phyloP scores from a whole-genome alignment of 2,797 vertebrate species.

The Tiaroga cobitis region DNA sequence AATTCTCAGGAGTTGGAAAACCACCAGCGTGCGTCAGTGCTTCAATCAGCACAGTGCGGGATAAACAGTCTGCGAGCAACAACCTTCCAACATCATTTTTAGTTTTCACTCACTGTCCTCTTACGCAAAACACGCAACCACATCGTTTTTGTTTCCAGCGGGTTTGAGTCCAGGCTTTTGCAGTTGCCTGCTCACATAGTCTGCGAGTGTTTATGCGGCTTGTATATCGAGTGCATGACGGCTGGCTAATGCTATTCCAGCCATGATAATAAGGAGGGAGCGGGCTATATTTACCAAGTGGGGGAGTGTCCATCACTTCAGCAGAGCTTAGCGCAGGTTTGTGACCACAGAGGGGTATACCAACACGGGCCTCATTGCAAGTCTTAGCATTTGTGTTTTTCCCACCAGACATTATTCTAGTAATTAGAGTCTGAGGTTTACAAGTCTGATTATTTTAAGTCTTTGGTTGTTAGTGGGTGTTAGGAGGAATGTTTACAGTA shows the following conservation, averaged over 20 bases:
- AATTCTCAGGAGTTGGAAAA: slow-evolving; percentile 62
- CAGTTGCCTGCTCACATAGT: slow-evolving; percentile 38
- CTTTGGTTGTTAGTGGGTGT: slow-evolving; percentile 48
- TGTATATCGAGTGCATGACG: slow-evolving; percentile 80
- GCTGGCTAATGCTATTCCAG: slow-evolving; percentile 72
- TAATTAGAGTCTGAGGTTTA: slow-evolving; percentile 58
- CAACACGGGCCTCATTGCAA: slow-evolving; percentile 23
- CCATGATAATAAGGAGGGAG: slow-evolving; percentile 81
- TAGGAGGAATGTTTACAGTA: slow-evolving; percentile 48
- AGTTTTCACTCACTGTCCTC: slow-evolving; percentile 54
- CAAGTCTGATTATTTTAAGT: slow-evolving; percentile 50
- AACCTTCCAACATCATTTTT: slow-evolving; percentile 45
- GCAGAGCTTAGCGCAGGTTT: slow-evolving; percentile 66
- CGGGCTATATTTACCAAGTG: slow-evolving; percentile 79
- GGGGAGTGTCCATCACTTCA: slow-evolving; percentile 72
- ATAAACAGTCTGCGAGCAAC: slow-evolving; percentile 61
- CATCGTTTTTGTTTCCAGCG: slow-evolving; percentile 54
- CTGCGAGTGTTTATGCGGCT: slow-evolving; percentile 72
- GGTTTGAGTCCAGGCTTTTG: slow-evolving; percentile 62
- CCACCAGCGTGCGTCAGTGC: slow-evolving; percentile 72
- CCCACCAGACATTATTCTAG: slow-evolving; percentile 43
- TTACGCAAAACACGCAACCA: slow-evolving; percentile 56
- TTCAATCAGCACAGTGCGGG: slow-evolving; percentile 68
- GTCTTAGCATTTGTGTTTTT: slow-evolving; percentile 34
- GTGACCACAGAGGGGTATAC: slow-evolving; percentile 37